Evolutionary conservation across 2,113 vertebrate genomes (phyloP).

Genomic region (Capreolus pygargus): DNA sequence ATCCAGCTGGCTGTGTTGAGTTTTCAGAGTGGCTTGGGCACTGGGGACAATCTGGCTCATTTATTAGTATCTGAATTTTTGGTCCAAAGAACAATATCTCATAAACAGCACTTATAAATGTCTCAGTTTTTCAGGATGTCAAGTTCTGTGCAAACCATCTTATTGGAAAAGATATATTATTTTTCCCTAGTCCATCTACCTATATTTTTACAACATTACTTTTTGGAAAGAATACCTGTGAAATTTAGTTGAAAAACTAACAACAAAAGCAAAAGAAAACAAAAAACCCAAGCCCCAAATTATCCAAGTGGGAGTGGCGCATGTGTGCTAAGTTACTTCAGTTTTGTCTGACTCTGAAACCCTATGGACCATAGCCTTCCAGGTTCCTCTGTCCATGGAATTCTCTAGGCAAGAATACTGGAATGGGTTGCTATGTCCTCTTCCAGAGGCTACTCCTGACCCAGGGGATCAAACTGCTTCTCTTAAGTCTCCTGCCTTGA

Average conservation of each 20-base stretch:
- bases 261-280: neutral
- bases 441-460: neutral
- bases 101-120: neutral
- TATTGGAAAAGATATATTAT: neutral
- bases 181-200: neutral
- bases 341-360: neutral
- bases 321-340: neutral
- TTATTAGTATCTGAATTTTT: slow-evolving; percentile 36
- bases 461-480: neutral
- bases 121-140: neutral
- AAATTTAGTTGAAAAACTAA: neutral
- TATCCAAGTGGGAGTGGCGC: neutral
- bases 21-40: neutral
- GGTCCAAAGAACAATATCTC: slow-evolving; percentile 33
- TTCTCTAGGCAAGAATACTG: neutral
- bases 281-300: neutral
- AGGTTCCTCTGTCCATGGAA: neutral
- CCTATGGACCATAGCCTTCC: neutral
- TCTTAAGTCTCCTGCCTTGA: neutral
- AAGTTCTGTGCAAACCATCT: neutral
- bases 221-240: neutral
- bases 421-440: neutral
- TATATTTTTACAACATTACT: slow-evolving; percentile 20
- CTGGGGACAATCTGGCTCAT: slow-evolving; percentile 33
- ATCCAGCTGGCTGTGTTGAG: neutral